phyloP scores from a whole-genome alignment of 2,113 vertebrate species.

The Todiramphus saurophagus region DNA sequence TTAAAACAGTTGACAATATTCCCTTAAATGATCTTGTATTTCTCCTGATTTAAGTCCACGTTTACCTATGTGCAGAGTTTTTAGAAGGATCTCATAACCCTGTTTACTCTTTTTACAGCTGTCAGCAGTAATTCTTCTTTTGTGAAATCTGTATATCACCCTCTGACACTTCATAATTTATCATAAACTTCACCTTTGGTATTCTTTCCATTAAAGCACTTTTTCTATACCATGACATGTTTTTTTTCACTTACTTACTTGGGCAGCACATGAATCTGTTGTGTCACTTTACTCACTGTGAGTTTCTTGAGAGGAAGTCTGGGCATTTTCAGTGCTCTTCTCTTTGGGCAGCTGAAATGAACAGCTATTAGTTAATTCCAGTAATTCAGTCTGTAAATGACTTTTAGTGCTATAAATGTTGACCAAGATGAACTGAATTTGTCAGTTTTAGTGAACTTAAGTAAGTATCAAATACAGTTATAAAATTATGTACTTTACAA shows the following conservation, averaged over 20 bases:
- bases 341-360: not conserved
- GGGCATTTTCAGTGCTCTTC: not conserved
- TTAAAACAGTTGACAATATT: not conserved
- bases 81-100: not conserved
- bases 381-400: not conserved
- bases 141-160: not conserved
- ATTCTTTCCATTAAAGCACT: not conserved
- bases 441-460: conserved; percentile 14
- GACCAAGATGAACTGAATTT: conserved; percentile 2
- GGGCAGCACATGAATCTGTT: not conserved
- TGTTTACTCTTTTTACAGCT: not conserved
- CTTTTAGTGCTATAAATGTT: conserved; percentile 12
- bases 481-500: not conserved
- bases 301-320: not conserved
- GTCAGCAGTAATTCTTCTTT: not conserved
- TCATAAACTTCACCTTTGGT: not conserved
- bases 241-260: not conserved
- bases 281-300: not conserved
- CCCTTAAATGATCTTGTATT: not conserved
- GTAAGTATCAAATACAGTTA: conserved; percentile 24
- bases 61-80: not conserved
- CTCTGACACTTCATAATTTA: not conserved
- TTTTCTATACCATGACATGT: not conserved
- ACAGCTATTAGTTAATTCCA: not conserved
- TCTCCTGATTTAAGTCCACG: not conserved